Evolutionary conservation across 2,888 invertebrate species (phyloP).

Genomic region (Thymelicus acteon): DNA sequence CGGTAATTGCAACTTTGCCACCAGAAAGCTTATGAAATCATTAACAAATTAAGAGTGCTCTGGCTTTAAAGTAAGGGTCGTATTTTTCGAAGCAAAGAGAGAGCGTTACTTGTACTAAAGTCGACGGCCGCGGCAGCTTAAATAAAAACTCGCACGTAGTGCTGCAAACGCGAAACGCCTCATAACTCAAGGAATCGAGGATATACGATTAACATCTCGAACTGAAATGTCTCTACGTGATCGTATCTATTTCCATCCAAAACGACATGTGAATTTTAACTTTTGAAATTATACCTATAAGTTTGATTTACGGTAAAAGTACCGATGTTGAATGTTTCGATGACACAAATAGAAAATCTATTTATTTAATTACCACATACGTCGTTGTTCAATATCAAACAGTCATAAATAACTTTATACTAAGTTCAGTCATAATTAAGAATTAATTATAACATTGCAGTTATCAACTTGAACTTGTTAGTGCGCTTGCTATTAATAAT

Average conservation of each 20-base stretch:
- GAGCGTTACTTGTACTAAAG: too few species aligned
- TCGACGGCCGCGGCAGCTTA: background rate
- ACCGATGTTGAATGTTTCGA: too few species aligned
- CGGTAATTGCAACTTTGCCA: too few species aligned
- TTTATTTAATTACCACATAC: slow-evolving; percentile 11
- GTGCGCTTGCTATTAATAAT: slow-evolving; percentile 27
- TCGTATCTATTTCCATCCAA: too few species aligned
- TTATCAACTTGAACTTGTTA: slow-evolving; percentile 26
- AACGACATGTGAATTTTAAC: too few species aligned
- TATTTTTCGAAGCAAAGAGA: too few species aligned
- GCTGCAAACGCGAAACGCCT: slow-evolving; percentile 12
- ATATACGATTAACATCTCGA: slow-evolving; percentile 18
- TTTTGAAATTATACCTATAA: too few species aligned
- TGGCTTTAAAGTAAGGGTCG: too few species aligned
- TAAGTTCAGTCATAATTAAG: slow-evolving; percentile 16
- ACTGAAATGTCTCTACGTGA: slow-evolving; percentile 16
- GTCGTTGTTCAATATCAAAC: slow-evolving; percentile 3
- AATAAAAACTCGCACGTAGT: slow-evolving; percentile 25
- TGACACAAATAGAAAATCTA: background rate
- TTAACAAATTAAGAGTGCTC: too few species aligned
- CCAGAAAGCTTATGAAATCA: too few species aligned
- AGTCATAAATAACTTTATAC: slow-evolving; percentile 13
- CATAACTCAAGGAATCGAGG: slow-evolving; percentile 29
- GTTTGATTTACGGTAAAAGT: too few species aligned
- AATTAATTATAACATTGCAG: slow-evolving; percentile 31